Percentiles rank a stretch among this genome's conserved stretches.
Conservation (phyloP, 2,113 vertebrate species). For the Polyodon spathula region DNA sequence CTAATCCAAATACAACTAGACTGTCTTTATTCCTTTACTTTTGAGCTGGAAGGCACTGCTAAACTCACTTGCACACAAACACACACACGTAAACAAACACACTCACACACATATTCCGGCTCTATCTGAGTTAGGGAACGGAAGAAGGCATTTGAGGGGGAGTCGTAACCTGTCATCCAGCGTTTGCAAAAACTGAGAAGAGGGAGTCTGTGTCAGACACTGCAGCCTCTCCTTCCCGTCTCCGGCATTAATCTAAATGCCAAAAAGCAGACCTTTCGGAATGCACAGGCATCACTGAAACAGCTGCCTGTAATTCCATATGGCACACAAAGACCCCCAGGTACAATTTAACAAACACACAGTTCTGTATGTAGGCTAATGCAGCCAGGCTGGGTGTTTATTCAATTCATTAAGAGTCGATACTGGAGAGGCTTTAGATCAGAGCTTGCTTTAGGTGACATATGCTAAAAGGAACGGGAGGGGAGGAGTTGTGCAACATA, state of each 20-base stretch:
- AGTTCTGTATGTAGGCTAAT: constrained; percentile 30
- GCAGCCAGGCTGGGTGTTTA: constrained; percentile 48
- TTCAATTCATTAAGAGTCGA: constrained; percentile 35
- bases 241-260: constrained; percentile 55
- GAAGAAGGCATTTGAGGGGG: constrained; percentile 31
- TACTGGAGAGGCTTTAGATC: constrained; percentile 40
- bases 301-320: constrained; percentile 43
- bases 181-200: constrained; percentile 30
- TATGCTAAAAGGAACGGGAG: constrained; percentile 45
- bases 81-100: neutral
- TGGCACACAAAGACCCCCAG: constrained; percentile 53
- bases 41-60: neutral
- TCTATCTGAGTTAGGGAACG: constrained; percentile 1
- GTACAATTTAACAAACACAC: constrained; percentile 37
- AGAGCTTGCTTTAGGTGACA: constrained; percentile 42
- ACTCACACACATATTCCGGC: neutral
- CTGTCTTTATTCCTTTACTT: neutral
- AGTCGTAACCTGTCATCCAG: constrained; percentile 37
- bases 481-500: too few species aligned
- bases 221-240: constrained; percentile 51
- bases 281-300: constrained; percentile 38
- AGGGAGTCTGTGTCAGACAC: constrained; percentile 32
- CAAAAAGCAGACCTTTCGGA: constrained; percentile 48
- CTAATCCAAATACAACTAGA: constrained; percentile 23
- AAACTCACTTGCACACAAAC: neutral